phyloP scores from a whole-genome alignment of 1,140 invertebrate species.

The Drosophila dunni region DNA sequence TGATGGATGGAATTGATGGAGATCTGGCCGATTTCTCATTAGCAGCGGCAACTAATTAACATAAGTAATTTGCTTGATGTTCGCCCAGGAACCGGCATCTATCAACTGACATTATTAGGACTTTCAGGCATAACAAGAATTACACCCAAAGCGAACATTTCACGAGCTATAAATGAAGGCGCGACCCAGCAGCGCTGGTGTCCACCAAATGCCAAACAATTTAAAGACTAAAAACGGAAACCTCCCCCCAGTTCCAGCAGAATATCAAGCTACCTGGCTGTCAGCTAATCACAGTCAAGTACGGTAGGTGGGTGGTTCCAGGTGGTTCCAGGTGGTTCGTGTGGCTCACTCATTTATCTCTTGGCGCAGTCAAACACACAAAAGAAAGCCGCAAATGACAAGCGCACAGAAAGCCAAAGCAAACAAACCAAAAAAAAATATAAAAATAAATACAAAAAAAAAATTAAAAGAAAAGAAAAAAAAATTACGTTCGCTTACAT shows the following conservation, averaged over 20 bases:
- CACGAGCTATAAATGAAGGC: constrained; percentile 25
- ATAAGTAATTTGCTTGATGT: constrained; percentile 77
- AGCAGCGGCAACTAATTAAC: constrained; percentile 73
- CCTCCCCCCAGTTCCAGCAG: constrained; percentile 1
- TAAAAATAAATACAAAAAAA: constrained; percentile 44
- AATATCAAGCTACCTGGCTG: constrained; percentile 18
- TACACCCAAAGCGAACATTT: constrained; percentile 55
- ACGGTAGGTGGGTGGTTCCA: constrained; percentile 10
- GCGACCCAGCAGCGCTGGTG: constrained; percentile 17
- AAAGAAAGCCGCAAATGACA: constrained; percentile 39
- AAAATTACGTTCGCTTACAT: constrained; percentile 69
- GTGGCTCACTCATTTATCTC: constrained; percentile 62
- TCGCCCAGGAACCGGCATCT: neutral
- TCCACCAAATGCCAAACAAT: constrained; percentile 33
- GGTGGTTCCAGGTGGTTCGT: constrained; percentile 5
- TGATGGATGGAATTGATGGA: constrained; percentile 36
- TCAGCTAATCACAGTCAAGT: constrained; percentile 48
- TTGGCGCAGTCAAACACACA: constrained; percentile 55
- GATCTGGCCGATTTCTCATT: constrained; percentile 74
- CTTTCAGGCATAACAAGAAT: constrained; percentile 35
- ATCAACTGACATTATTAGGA: constrained; percentile 23
- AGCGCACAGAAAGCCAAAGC: constrained; percentile 9
- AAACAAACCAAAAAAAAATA: constrained; percentile 19
- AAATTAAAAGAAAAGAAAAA: constrained; percentile 32
- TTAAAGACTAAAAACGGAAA: constrained; percentile 39